These are phyloP conservation scores for Mystacornis crossleyi DNA, from an alignment of 2,113 vertebrate genomes.

Conservation along the genomic window DNA sequence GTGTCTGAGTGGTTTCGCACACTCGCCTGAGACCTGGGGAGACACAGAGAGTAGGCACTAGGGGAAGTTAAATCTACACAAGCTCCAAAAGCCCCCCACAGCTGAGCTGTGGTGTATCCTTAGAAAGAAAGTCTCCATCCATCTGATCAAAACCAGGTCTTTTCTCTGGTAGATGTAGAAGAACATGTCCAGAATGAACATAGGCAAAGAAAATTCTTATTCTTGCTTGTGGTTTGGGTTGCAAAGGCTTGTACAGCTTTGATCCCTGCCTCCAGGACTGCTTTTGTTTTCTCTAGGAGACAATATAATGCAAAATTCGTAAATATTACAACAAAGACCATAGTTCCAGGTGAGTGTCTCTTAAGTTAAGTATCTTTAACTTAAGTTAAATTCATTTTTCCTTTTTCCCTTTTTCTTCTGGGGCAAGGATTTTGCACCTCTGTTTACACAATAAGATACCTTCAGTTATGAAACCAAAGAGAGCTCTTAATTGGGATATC, in stretches of 20 bases:
- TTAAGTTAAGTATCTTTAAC: too few relatives aligned
- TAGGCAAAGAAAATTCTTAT: background rate
- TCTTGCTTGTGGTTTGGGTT: accelerated
- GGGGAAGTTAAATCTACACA: background rate
- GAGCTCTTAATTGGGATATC: background rate
- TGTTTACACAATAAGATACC: background rate
- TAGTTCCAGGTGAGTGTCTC: background rate
- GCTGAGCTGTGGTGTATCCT: background rate
- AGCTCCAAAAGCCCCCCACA: background rate
- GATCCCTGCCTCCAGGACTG: background rate
- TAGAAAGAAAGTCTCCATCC: background rate
- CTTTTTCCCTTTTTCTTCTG: background rate
- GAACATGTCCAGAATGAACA: background rate
- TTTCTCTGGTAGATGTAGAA: background rate
- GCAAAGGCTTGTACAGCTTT: background rate
- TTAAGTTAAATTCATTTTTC: background rate
- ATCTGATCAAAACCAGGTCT: background rate
- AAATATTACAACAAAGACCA: background rate
- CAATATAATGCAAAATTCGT: background rate
- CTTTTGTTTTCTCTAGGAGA: background rate
- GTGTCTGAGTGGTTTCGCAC: background rate
- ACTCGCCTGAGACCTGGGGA: background rate
- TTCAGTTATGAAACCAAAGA: background rate
- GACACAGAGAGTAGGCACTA: background rate
- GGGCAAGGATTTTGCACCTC: background rate